Evolutionary conservation across 1,140 invertebrate species (phyloP), one percentile per base, ranked within the genome.

Genomic region (Trichonephila clavata): DNA sequence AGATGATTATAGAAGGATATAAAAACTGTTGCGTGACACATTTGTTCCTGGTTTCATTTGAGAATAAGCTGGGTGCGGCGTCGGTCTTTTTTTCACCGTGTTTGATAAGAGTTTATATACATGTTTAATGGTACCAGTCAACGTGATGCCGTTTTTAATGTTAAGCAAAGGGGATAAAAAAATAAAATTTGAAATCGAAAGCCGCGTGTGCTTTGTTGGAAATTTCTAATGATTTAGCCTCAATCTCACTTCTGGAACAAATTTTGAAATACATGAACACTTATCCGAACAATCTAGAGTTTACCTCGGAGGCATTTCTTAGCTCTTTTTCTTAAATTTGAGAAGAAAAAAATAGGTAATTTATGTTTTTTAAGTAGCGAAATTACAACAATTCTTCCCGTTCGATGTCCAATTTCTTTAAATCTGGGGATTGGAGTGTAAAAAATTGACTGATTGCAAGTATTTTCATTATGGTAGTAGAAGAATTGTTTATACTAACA

Each of bases 21-120:
- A 68, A 68, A 68, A 68, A 68, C 43, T 68, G 63, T 27, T 68
- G 63, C 63, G 63, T 68, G 63, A 68, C 63, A 21, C 21, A 68
- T 68, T 68, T 24, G n/a, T 27, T 68, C n/a, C 24, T 68, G n/a
- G 24, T 68, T 68, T 68, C 63, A 68, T 24, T 24, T 68, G 21
- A 7, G 20, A 68, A 68, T 68, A 24, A 68, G 8, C 0, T 68
- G 63, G 63, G 63, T 68, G 63, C 63, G 63, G 63, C 63, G 24
- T 5, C 63, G n/a, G 63, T 24, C 63, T 8, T 68, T 68, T n/a
- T 68, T 13, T 13, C n/a, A 14, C 13, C 13, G 10, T 68, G 63
- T 21, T n/a, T 21, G 63, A 27, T 68, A 68, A 68, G 63, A 68
- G n/a, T 68, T 24, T 50, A 50, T 50, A 50, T 10, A 50, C 43